phyloP scores from a whole-genome alignment of 1,140 invertebrate species.

The Bemisia tabaci region DNA sequence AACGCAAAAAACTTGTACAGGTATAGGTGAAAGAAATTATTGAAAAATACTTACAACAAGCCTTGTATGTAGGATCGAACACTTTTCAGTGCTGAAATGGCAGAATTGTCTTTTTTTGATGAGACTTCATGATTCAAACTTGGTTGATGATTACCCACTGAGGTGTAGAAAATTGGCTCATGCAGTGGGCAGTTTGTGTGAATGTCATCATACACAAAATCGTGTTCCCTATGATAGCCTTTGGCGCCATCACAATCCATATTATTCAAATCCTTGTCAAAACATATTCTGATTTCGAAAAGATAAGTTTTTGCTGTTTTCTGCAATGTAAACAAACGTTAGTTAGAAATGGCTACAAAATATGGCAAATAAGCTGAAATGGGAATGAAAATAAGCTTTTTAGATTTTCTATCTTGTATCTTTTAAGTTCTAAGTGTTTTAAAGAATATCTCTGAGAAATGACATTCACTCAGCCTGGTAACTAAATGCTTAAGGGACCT shows the following conservation, averaged over 20 bases:
- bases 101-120: too few species aligned
- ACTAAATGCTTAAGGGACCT: not conserved
- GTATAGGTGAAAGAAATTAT: too few species aligned
- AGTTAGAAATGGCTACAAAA: too few species aligned
- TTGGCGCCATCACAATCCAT: conserved; percentile 20
- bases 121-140: too few species aligned
- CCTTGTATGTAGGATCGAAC: too few species aligned
- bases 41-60: too few species aligned
- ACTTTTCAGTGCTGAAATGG: too few species aligned
- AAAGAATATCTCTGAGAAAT: not conserved
- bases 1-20: too few species aligned
- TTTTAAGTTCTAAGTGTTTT: too few species aligned
- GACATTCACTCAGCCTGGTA: not conserved
- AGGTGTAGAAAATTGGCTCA: conserved; percentile 7
- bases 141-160: too few species aligned
- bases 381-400: not conserved
- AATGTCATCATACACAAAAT: not conserved
- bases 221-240: not conserved
- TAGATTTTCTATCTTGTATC: not conserved
- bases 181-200: conserved; percentile 7
- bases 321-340: too few species aligned
- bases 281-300: conserved; percentile 21
- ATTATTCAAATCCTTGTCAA: conserved; percentile 18
- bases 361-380: not conserved
- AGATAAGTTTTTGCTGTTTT: conserved; percentile 15